A percentile compares a stretch with the other conserved stretches of the same genome.
These are phyloP conservation scores for Zaprionus nigranus DNA, from an alignment of 1,140 invertebrate genomes.

Conservation along the genomic window DNA sequence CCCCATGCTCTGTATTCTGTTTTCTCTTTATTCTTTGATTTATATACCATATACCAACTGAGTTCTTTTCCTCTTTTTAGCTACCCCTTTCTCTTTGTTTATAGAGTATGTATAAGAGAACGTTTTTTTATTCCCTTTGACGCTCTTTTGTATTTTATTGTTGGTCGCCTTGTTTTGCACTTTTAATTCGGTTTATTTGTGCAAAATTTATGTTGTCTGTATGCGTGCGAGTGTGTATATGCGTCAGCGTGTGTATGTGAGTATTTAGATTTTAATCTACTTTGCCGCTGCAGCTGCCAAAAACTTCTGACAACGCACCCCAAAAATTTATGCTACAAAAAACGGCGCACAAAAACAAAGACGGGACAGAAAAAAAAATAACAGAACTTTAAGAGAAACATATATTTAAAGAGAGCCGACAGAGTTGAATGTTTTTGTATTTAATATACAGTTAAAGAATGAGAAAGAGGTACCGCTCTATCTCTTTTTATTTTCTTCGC, in stretches of 20 bases:
- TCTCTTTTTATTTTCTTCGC: not conserved
- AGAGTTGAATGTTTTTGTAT: constrained; percentile 21
- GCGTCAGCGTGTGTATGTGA: constrained; percentile 43
- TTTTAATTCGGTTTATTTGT: constrained; percentile 79
- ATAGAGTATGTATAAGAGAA: constrained; percentile 2
- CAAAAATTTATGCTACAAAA: constrained; percentile 48
- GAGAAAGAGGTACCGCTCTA: not conserved
- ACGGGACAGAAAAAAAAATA: constrained; percentile 24
- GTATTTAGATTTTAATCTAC: constrained; percentile 82
- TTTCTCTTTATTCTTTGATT: not conserved
- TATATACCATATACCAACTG: not conserved
- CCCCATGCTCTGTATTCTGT: too few relatives aligned
- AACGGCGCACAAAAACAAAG: not conserved
- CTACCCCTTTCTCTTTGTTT: not conserved
- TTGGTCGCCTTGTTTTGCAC: constrained; percentile 71
- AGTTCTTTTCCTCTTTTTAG: not conserved
- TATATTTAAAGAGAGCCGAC: constrained; percentile 16
- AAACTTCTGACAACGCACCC: constrained; percentile 70
- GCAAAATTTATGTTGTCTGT: constrained; percentile 57
- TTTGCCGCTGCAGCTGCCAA: constrained; percentile 77
- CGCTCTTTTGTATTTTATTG: constrained; percentile 36
- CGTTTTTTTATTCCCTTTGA: constrained; percentile 7
- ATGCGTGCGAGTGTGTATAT: constrained; percentile 8
- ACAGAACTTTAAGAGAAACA: constrained; percentile 31
- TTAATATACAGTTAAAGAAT: constrained; percentile 3